Conservation (phyloP, 2,888 invertebrate species). For the Pterostichus madidus region DNA sequence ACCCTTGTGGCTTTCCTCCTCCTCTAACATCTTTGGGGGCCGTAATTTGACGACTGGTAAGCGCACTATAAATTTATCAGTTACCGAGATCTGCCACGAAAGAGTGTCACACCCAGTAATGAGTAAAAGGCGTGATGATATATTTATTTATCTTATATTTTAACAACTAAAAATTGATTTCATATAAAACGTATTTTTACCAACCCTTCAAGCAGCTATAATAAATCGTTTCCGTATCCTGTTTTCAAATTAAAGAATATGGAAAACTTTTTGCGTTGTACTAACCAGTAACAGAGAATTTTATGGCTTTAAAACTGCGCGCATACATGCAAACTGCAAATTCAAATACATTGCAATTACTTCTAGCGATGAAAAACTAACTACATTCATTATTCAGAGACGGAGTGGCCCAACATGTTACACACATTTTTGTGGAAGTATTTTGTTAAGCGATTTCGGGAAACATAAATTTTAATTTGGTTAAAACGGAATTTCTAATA, state of each 20-base stretch:
- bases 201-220: background rate
- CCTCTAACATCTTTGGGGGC: no score
- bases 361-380: slow-evolving; percentile 29
- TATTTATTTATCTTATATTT: no score
- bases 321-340: slow-evolving; percentile 56
- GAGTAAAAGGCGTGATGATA: no score
- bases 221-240: slow-evolving; percentile 28
- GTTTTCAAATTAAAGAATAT: slow-evolving; percentile 52
- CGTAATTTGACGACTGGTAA: no score
- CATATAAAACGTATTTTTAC: background rate
- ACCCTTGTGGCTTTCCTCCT: no score
- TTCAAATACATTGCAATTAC: slow-evolving; percentile 55
- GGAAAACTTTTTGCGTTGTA: slow-evolving; percentile 30
- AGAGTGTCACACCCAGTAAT: no score
- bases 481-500: slow-evolving; percentile 2
- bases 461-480: background rate
- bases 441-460: background rate
- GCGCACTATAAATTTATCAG: no score
- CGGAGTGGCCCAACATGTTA: background rate
- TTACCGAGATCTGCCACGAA: no score
- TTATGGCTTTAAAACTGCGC: slow-evolving; percentile 50
- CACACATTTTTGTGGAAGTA: slow-evolving; percentile 12
- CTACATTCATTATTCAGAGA: slow-evolving; percentile 34
- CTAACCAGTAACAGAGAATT: slow-evolving; percentile 36
- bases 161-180: slow-evolving; percentile 24